Conservation (phyloP, 2,797 vertebrate genomes). For the Platyrinchus mystaceus region DNA sequence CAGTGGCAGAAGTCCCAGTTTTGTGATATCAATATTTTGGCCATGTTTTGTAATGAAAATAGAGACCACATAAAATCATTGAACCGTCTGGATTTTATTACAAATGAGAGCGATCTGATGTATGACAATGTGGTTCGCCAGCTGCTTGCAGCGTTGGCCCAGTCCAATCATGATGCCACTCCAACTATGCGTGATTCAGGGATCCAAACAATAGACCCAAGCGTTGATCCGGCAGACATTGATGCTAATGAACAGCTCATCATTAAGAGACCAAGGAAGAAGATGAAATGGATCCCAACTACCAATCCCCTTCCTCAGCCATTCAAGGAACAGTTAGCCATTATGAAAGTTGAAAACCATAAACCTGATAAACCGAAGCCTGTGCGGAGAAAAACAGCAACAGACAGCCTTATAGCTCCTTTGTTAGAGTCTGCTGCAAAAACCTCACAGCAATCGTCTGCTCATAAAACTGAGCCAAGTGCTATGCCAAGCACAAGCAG, state of each 20-base stretch:
- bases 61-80: constrained; percentile 98
- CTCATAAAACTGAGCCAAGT: constrained; percentile 76
- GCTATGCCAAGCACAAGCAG: constrained; percentile 31
- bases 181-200: constrained; percentile 93
- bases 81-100: constrained; percentile 98
- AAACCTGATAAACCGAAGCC: constrained; percentile 95
- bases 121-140: constrained; percentile 98
- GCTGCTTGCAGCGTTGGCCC: constrained; percentile 92
- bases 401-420: constrained; percentile 89
- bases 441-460: constrained; percentile 81
- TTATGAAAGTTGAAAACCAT: constrained; percentile 89
- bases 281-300: constrained; percentile 96
- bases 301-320: constrained; percentile 94
- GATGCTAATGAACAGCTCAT: constrained; percentile 87
- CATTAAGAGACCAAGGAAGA: constrained; percentile 94
- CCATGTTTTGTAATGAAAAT: constrained; percentile 99
- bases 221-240: constrained; percentile 86
- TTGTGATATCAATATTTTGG: constrained; percentile 98
- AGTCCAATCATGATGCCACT: constrained; percentile 95
- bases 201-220: constrained; percentile 92
- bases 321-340: constrained; percentile 92
- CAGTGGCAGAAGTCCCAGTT: constrained; percentile 99
- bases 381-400: constrained; percentile 86
- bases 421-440: constrained; percentile 85
- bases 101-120: constrained; percentile 98